These are phyloP conservation scores for Ceratina japonica DNA, from an alignment of 1,140 invertebrate genomes.

Conservation along the genomic window DNA sequence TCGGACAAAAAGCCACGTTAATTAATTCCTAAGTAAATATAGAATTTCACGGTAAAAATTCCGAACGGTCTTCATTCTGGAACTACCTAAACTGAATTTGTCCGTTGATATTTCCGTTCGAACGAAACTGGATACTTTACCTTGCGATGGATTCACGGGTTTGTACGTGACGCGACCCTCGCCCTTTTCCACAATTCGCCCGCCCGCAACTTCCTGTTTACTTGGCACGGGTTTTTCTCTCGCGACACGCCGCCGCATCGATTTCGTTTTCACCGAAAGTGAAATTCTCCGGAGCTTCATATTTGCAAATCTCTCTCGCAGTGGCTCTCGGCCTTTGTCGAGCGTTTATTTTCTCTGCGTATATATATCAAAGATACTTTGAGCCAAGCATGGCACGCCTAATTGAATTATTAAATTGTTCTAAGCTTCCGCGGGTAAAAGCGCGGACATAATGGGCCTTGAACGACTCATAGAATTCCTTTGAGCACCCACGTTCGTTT, in stretches of 20 bases:
- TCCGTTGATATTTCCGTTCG: no score
- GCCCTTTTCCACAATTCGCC: not conserved
- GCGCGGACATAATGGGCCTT: not conserved
- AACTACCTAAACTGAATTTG: no score
- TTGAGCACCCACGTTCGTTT: not conserved
- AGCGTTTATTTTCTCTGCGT: no score
- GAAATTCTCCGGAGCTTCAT: not conserved
- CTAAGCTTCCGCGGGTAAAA: not conserved
- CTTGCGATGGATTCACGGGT: not conserved
- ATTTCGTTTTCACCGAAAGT: slow-evolving; percentile 27
- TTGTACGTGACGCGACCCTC: not conserved
- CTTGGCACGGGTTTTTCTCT: slow-evolving; percentile 7
- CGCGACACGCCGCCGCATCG: slow-evolving; percentile 1
- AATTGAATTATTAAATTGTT: no score
- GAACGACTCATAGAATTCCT: not conserved
- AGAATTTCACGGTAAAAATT: no score
- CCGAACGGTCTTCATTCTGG: no score
- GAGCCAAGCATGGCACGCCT: no score
- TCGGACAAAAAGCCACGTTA: no score
- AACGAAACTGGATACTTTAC: not conserved
- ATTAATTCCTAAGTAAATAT: no score
- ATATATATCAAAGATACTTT: no score
- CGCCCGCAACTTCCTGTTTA: slow-evolving; percentile 16
- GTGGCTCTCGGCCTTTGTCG: no score
- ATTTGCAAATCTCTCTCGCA: slow-evolving; percentile 8